Evolutionary conservation across 2,113 vertebrate species (phyloP).

Genomic region (Phrynocephalus versicolor): DNA sequence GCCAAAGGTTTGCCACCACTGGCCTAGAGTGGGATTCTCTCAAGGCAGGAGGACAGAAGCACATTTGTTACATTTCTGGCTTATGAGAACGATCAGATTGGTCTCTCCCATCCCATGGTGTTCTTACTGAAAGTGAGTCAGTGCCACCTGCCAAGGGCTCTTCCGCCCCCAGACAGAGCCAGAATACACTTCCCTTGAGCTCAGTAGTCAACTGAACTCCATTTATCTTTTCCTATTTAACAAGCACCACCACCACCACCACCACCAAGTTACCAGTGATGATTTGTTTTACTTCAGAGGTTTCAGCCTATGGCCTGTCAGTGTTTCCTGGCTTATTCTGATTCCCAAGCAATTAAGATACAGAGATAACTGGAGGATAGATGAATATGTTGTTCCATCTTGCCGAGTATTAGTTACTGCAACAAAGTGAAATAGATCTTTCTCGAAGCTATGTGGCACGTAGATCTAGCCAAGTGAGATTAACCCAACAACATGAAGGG

Average conservation of each 20-base stretch:
- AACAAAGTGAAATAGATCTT: neutral
- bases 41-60: neutral
- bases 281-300: neutral
- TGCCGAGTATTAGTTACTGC: neutral
- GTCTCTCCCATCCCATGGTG: neutral
- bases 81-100: neutral
- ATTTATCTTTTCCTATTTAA: neutral
- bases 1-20: neutral
- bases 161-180: neutral
- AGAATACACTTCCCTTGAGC: neutral
- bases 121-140: neutral
- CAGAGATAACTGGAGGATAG: neutral
- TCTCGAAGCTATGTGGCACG: neutral
- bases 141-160: too few species aligned
- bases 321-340: neutral
- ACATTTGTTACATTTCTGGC: neutral
- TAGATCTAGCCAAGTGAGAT: neutral
- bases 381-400: neutral
- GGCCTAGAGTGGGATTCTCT: neutral
- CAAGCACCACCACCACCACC: neutral
- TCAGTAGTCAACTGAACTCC: neutral
- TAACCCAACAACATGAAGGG: rapidly evolving
- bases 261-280: too few species aligned
- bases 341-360: neutral
- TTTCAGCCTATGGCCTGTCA: neutral